These are phyloP conservation scores for Hyalella azteca DNA, from an alignment of 2,888 invertebrate species.

Conservation along the genomic window DNA sequence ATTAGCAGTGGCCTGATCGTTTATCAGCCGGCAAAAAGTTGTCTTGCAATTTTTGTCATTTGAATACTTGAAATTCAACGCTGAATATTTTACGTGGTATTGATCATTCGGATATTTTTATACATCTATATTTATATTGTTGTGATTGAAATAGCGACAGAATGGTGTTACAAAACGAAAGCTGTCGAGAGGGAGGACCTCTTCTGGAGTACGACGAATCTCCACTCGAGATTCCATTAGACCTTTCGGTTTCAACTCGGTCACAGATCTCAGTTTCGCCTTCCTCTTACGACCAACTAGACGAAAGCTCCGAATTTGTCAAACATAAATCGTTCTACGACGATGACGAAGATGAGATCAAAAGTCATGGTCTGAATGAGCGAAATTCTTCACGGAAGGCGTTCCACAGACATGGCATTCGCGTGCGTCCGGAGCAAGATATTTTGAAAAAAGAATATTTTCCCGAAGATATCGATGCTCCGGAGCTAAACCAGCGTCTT, in stretches of 20 bases:
- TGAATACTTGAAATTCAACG: too few species aligned
- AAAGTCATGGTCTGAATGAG: background rate
- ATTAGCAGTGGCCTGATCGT: too few species aligned
- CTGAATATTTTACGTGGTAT: too few species aligned
- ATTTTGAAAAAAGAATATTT: slow-evolving; percentile 22
- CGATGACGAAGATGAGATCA: background rate
- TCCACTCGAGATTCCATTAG: slow-evolving; percentile 18
- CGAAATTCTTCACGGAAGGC: background rate
- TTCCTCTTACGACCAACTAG: background rate
- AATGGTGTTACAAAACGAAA: slow-evolving; percentile 37
- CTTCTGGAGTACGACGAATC: slow-evolving; percentile 15
- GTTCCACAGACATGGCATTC: background rate
- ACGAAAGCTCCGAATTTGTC: too few species aligned
- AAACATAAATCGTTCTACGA: too few species aligned
- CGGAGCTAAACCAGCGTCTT: background rate
- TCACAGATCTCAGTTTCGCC: background rate
- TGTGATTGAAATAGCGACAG: background rate
- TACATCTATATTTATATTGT: too few species aligned
- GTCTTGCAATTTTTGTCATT: too few species aligned
- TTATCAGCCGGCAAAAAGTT: too few species aligned
- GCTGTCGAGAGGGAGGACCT: slow-evolving; percentile 6
- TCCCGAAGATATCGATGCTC: background rate
- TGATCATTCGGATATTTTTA: too few species aligned
- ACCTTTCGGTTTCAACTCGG: slow-evolving; percentile 10
- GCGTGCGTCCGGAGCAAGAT: slow-evolving; percentile 24